phyloP scores from a whole-genome alignment of 2,888 invertebrate genomes.

The Stegana nigrithorax region DNA sequence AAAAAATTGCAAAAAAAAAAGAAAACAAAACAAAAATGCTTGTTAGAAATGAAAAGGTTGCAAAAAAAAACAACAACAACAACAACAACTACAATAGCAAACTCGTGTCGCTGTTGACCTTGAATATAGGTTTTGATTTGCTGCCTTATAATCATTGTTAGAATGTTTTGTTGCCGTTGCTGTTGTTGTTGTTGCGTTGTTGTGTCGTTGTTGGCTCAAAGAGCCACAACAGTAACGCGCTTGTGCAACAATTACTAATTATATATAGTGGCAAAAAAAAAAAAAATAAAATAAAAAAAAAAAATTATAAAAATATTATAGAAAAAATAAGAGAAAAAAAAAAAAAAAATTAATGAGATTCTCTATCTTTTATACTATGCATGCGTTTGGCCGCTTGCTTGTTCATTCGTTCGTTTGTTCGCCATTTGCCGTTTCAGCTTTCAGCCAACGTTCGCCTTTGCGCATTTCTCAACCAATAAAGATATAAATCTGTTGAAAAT shows the following conservation, averaged over 20 bases:
- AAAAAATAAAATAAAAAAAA: not conserved
- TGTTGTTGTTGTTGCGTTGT: not conserved
- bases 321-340: not conserved
- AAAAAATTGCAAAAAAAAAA: not conserved
- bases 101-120: slow-evolving; percentile 56
- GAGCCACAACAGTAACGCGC: slow-evolving; percentile 41
- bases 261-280: slow-evolving; percentile 40
- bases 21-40: not conserved
- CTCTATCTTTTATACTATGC: slow-evolving; percentile 40
- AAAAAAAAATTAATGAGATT: slow-evolving; percentile 45
- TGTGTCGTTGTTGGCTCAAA: slow-evolving; percentile 15
- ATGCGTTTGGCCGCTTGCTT: not conserved
- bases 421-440: slow-evolving; percentile 22
- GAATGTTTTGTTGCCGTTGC: slow-evolving; percentile 32
- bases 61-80: not conserved
- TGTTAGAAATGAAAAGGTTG: too few relatives aligned
- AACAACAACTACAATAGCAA: not conserved
- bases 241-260: slow-evolving; percentile 66
- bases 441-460: not conserved
- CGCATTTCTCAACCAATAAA: slow-evolving; percentile 29
- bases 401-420: slow-evolving; percentile 15
- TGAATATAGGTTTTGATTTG: slow-evolving; percentile 58
- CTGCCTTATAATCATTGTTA: slow-evolving; percentile 36
- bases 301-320: not conserved
- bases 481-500: slow-evolving; percentile 60